phyloP scores from a whole-genome alignment of 53 echinoderm and acorn worm species.

The Antedon mediterranea region DNA sequence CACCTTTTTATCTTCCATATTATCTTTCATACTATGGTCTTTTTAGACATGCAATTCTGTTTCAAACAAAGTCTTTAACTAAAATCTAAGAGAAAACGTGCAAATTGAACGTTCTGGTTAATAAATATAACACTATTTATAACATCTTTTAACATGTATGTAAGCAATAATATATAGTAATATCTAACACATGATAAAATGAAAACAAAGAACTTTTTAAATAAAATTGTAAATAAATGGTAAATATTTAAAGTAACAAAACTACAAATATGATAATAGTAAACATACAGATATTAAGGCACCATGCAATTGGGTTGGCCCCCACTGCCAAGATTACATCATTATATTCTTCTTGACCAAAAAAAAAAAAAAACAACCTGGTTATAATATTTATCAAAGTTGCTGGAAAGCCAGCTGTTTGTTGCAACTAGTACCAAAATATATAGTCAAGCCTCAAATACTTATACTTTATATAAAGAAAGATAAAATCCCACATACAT shows the following conservation, averaged over 20 bases:
- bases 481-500: neutral
- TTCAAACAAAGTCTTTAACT: neutral
- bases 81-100: neutral
- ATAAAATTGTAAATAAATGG: neutral
- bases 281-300: neutral
- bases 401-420: neutral
- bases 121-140: neutral
- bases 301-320: neutral
- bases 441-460: slow-evolving; percentile 36
- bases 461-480: neutral
- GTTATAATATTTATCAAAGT: neutral
- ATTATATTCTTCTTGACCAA: neutral
- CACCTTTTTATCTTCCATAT: neutral
- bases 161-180: neutral
- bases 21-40: neutral
- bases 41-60: neutral
- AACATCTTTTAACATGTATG: neutral
- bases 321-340: neutral
- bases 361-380: no score
- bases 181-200: neutral
- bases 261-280: neutral
- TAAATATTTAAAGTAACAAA: neutral
- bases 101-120: neutral
- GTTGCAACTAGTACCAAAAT: slow-evolving; percentile 44
- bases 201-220: neutral